Evolutionary conservation across 1,140 invertebrate species (phyloP).

Genomic region (Tetragnatha versicolor): DNA sequence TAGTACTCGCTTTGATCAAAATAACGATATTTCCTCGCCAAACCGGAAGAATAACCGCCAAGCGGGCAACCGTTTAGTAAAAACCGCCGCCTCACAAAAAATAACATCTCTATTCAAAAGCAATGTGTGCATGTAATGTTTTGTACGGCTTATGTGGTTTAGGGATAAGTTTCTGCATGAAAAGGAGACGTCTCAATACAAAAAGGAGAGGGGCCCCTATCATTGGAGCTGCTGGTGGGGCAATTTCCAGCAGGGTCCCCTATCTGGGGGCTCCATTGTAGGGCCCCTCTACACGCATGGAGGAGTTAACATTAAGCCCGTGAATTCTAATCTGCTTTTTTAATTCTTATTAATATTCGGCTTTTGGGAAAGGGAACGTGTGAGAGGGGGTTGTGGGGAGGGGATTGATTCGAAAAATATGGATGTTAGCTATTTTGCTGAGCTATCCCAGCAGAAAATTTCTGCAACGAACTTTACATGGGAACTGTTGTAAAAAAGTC

Average conservation of each 20-base stretch:
- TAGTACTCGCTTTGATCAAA: too few species aligned
- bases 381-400: neutral
- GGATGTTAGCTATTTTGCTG: too few species aligned
- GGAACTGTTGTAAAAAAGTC: too few species aligned
- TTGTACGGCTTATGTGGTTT: constrained; percentile 52
- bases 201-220: constrained; percentile 21
- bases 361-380: neutral
- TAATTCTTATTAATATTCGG: constrained; percentile 12
- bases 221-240: neutral
- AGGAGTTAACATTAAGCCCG: constrained; percentile 34
- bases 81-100: constrained; percentile 8
- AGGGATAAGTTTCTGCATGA: constrained; percentile 42
- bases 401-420: neutral
- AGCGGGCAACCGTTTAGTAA: neutral
- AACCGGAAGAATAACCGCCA: neutral
- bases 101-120: constrained; percentile 50
- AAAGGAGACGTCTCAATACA: neutral
- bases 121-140: constrained; percentile 49
- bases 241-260: constrained; percentile 36
- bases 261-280: constrained; percentile 34
- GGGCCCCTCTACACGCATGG: neutral
- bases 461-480: too few species aligned
- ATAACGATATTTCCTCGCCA: too few species aligned
- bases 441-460: too few species aligned
- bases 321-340: constrained; percentile 19